Evolutionary conservation across 1,140 invertebrate species (phyloP).

Genomic region (Mizuhopecten yessoensis): DNA sequence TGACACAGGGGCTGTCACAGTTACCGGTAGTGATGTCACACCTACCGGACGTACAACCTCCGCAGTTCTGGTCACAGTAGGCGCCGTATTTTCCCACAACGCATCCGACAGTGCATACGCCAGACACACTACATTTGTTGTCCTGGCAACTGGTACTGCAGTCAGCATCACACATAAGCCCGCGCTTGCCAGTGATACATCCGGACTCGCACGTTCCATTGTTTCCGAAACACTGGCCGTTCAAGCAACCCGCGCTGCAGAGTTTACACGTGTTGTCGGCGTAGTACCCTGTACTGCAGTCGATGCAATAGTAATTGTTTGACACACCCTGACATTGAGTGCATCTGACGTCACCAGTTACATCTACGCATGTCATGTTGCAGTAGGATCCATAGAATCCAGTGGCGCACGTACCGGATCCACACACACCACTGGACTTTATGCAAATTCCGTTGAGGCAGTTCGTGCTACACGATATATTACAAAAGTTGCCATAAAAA

Average conservation of each 20-base stretch:
- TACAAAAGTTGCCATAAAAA: slow-evolving; percentile 56
- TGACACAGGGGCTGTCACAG: slow-evolving; percentile 56
- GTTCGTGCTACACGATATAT: slow-evolving; percentile 41
- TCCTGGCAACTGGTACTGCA: slow-evolving; percentile 54
- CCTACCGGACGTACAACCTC: slow-evolving; percentile 45
- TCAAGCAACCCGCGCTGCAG: not conserved
- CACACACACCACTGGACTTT: not conserved
- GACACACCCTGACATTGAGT: not conserved
- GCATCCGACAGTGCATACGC: slow-evolving; percentile 45
- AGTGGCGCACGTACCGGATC: not conserved
- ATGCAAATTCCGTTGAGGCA: slow-evolving; percentile 46
- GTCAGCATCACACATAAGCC: slow-evolving; percentile 41
- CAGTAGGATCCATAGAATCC: slow-evolving; percentile 50
- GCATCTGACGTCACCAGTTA: not conserved
- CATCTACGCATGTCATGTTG: slow-evolving; percentile 42
- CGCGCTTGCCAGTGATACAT: slow-evolving; percentile 52
- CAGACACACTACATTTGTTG: not conserved
- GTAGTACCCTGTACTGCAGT: not conserved
- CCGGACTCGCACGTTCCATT: not conserved
- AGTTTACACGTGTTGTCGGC: not conserved
- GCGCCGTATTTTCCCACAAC: slow-evolving; percentile 48
- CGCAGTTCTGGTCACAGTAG: slow-evolving; percentile 46
- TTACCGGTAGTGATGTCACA: slow-evolving; percentile 55
- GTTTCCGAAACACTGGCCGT: not conserved
- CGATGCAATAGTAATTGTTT: not conserved